A percentile compares a stretch with the other conserved stretches of the same genome.
Evolutionary conservation across 2,888 invertebrate species (phyloP).

Genomic region (Nysson spinosus): DNA sequence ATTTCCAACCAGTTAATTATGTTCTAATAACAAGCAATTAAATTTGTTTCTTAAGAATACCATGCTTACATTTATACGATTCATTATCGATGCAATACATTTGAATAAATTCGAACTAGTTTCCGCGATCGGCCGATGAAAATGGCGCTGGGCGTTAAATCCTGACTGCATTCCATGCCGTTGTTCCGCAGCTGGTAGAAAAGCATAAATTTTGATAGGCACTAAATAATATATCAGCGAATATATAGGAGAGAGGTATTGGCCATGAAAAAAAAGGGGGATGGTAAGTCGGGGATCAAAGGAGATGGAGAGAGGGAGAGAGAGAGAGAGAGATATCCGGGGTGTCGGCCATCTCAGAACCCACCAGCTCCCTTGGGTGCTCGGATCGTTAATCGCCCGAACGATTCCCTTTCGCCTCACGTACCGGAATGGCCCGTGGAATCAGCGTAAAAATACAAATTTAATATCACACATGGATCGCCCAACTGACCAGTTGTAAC

Average conservation of each 20-base stretch:
- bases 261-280: conserved; percentile 34
- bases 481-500: conserved; percentile 33
- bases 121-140: neutral
- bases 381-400: conserved; percentile 80
- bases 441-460: conserved; percentile 83
- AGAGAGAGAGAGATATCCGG: conserved; percentile 33
- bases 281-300: conserved; percentile 18
- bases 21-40: too few relatives aligned
- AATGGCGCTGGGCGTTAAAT: conserved; percentile 24
- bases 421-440: conserved; percentile 78
- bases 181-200: conserved; percentile 46
- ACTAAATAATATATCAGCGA: conserved; percentile 73
- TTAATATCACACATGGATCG: conserved; percentile 78
- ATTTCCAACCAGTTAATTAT: too few relatives aligned
- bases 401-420: conserved; percentile 80
- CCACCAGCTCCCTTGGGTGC: conserved; percentile 67
- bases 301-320: conserved; percentile 22
- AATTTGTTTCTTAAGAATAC: too few relatives aligned
- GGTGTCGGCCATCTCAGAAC: conserved; percentile 50
- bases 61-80: too few relatives aligned
- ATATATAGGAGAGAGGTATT: conserved; percentile 46
- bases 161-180: conserved; percentile 5
- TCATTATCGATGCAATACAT: too few relatives aligned
- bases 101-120: neutral
- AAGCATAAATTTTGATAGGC: conserved; percentile 75